A percentile compares a stretch with the other conserved stretches of the same genome.
These are phyloP conservation scores for Siniperca undulata DNA, from an alignment of 2,797 vertebrate species.

Conservation along the genomic window DNA sequence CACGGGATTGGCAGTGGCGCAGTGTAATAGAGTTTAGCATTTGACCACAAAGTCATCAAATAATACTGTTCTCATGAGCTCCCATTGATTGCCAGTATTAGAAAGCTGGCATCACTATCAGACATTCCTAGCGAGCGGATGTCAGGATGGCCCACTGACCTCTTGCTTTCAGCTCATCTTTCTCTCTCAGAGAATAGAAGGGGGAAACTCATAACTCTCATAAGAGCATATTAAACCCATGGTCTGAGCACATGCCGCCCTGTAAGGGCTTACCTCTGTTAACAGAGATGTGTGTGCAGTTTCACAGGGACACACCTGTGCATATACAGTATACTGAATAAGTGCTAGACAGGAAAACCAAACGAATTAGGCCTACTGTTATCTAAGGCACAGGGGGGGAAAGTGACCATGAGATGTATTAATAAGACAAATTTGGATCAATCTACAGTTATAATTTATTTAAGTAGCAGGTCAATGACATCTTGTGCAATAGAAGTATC, in stretches of 20 bases:
- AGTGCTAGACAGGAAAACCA: neutral
- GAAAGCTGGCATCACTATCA: conserved; percentile 62
- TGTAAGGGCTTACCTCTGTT: conserved; percentile 69
- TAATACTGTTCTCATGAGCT: conserved; percentile 50
- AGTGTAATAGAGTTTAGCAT: conserved; percentile 42
- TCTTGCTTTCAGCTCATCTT: conserved; percentile 75
- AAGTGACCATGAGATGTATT: neutral
- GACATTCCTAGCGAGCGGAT: conserved; percentile 56
- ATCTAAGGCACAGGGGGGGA: neutral
- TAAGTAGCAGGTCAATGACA: neutral
- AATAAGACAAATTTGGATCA: neutral
- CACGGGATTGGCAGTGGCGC: conserved; percentile 21
- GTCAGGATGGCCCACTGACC: conserved; percentile 75
- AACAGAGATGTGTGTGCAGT: conserved; percentile 51
- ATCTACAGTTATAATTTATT: neutral
- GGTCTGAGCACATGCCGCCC: conserved; percentile 62
- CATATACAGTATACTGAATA: neutral
- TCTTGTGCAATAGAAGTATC: neutral
- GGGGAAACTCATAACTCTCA: conserved; percentile 69
- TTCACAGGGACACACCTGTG: conserved; percentile 60
- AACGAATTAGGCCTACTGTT: neutral
- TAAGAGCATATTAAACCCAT: conserved; percentile 79
- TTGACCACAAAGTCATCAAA: conserved; percentile 57
- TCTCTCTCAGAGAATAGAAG: conserved; percentile 55
- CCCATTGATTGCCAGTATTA: conserved; percentile 67